These are phyloP conservation scores for Anthopleura sola DNA, from an alignment of 64 coral and sea anemone species.

Conservation along the genomic window DNA sequence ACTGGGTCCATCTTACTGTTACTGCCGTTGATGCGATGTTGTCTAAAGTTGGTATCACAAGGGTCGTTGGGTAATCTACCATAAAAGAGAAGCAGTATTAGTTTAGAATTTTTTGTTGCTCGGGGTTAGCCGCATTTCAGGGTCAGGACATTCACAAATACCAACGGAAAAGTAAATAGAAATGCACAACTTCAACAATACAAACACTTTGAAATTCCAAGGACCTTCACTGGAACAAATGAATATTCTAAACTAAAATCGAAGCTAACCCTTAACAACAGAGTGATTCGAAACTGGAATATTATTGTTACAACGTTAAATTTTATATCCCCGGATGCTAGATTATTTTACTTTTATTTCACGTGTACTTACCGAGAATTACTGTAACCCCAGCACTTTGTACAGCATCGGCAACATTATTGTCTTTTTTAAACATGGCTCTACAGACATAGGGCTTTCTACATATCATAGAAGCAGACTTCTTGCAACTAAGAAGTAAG, in stretches of 20 bases:
- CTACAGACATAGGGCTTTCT: not conserved
- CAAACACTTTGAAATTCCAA: no score
- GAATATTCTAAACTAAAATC: no score
- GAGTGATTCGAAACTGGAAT: no score
- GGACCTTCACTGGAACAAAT: no score
- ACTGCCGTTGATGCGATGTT: slow-evolving; percentile 14
- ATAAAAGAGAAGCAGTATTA: not conserved
- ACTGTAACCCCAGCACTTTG: slow-evolving; percentile 8
- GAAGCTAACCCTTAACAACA: no score
- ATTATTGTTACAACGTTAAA: no score
- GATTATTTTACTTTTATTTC: no score
- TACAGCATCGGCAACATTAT: not conserved
- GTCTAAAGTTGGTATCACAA: not conserved
- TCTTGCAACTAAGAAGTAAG: not conserved
- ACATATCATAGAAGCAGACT: not conserved
- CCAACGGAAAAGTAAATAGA: no score
- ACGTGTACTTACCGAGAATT: not conserved
- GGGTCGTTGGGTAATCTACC: slow-evolving; percentile 26
- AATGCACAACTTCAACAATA: no score
- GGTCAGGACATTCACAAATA: no score
- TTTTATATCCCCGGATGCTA: not conserved
- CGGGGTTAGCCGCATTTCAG: no score
- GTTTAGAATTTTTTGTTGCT: no score
- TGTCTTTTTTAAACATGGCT: not conserved
- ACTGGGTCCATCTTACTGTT: slow-evolving; percentile 32